Percentiles rank a stretch among this genome's conserved stretches.
phyloP scores from a whole-genome alignment of 2,113 vertebrate species.

The Ammodytes marinus region DNA sequence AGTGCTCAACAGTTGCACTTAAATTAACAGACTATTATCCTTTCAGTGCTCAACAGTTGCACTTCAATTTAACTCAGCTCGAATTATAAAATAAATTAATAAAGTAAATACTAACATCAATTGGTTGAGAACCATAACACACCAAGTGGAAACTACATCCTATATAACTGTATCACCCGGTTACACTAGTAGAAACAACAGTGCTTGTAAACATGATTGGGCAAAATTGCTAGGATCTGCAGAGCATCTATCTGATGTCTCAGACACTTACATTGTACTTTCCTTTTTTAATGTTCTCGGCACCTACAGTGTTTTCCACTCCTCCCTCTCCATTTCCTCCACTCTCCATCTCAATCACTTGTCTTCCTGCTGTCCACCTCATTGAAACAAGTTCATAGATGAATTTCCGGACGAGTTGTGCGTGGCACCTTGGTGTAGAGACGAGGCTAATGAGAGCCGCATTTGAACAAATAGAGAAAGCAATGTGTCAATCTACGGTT shows the following conservation, averaged over 20 bases:
- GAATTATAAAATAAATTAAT: too few relatives aligned
- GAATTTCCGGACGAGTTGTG: conserved; percentile 37
- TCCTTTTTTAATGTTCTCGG: not conserved
- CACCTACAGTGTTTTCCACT: not conserved
- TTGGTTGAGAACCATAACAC: too few relatives aligned
- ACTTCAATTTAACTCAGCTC: too few relatives aligned
- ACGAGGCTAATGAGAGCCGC: conserved; percentile 55
- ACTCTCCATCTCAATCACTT: conserved; percentile 10
- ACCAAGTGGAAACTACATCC: too few relatives aligned
- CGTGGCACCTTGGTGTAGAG: conserved; percentile 49
- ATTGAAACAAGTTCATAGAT: conserved; percentile 50
- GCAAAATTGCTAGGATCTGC: not conserved
- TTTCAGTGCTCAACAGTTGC: too few relatives aligned
- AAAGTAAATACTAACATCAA: too few relatives aligned
- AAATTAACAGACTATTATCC: too few relatives aligned
- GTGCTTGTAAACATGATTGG: too few relatives aligned
- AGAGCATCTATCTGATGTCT: not conserved
- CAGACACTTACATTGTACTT: not conserved
- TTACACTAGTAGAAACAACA: too few relatives aligned
- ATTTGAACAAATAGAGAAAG: not conserved
- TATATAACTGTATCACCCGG: too few relatives aligned
- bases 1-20: too few relatives aligned
- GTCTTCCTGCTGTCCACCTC: conserved; percentile 34
- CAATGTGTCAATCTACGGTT: not conserved
- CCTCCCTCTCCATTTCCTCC: conserved; percentile 22